phyloP scores from a whole-genome alignment of 2,113 vertebrate species.

The Cavia aperea region DNA sequence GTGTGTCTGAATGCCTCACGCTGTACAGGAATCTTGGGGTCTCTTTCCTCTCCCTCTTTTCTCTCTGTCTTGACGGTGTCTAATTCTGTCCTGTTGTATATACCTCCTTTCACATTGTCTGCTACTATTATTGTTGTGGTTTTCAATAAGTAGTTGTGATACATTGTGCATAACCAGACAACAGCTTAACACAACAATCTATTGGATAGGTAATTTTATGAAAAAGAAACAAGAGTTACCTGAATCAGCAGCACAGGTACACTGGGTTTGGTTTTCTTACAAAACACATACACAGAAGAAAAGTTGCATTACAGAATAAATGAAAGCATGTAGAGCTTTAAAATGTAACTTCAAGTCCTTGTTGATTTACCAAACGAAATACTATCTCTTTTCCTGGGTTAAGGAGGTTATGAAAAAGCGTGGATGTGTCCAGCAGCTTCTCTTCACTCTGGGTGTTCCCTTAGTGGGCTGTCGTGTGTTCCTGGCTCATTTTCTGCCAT shows the following conservation, averaged over 20 bases:
- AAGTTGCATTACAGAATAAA: not conserved
- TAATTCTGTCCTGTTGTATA: not conserved
- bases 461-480: not conserved
- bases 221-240: not conserved
- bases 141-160: not conserved
- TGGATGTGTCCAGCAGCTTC: not conserved
- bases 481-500: not conserved
- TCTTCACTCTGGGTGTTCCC: not conserved
- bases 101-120: not conserved
- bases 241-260: not conserved
- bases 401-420: not conserved
- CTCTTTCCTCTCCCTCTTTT: not conserved
- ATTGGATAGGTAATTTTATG: not conserved
- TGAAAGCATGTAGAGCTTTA: not conserved
- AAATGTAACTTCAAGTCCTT: not conserved
- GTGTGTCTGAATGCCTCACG: not conserved
- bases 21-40: not conserved
- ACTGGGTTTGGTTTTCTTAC: not conserved
- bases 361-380: not conserved
- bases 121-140: not conserved
- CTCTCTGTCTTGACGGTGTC: not conserved
- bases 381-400: not conserved
- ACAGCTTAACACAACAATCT: not conserved
- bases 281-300: not conserved
- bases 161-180: not conserved